A percentile compares a stretch with the other conserved stretches of the same genome.
Evolutionary conservation across 2,888 invertebrate species (phyloP).

Genomic region (Therioaphis trifolii): DNA sequence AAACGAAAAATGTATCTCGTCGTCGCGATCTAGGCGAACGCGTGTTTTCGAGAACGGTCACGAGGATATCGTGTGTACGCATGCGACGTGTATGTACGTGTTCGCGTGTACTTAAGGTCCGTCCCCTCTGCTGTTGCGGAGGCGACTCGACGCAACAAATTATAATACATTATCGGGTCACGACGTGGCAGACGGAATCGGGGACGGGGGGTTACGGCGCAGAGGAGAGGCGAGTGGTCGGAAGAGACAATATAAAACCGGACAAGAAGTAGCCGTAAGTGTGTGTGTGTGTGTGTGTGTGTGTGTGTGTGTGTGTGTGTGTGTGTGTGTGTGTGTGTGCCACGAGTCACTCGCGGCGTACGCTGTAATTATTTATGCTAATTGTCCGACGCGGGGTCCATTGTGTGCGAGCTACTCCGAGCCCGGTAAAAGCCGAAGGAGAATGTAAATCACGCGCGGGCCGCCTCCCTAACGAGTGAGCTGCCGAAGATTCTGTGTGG

Average conservation of each 20-base stretch:
- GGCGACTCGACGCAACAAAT: not conserved
- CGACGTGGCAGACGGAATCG: not conserved
- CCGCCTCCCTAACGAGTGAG: conserved; percentile 28
- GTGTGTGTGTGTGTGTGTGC: not conserved
- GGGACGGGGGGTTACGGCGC: not conserved
- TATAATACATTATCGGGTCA: not conserved
- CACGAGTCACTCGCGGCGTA: not conserved
- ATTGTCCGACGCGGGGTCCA: conserved; percentile 35
- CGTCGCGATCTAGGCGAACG: conserved; percentile 15
- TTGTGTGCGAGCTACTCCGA: conserved; percentile 3
- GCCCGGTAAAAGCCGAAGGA: not conserved
- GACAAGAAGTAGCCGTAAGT: conserved; percentile 52
- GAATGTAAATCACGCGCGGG: conserved; percentile 39
- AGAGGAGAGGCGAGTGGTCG: not conserved
- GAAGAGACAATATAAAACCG: conserved; percentile 24
- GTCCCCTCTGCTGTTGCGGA: too few relatives aligned
- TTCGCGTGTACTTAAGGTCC: not conserved
- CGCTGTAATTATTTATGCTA: conserved; percentile 56
- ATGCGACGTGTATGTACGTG: too few relatives aligned
- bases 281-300: conserved; percentile 26
- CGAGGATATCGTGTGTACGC: too few relatives aligned
- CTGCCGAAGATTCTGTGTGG: not conserved
- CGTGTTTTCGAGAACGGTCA: not conserved
- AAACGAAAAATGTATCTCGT: not conserved
- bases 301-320: not conserved